Evolutionary conservation across 1,140 invertebrate genomes (phyloP).

Genomic region (Heliothis subflexa): DNA sequence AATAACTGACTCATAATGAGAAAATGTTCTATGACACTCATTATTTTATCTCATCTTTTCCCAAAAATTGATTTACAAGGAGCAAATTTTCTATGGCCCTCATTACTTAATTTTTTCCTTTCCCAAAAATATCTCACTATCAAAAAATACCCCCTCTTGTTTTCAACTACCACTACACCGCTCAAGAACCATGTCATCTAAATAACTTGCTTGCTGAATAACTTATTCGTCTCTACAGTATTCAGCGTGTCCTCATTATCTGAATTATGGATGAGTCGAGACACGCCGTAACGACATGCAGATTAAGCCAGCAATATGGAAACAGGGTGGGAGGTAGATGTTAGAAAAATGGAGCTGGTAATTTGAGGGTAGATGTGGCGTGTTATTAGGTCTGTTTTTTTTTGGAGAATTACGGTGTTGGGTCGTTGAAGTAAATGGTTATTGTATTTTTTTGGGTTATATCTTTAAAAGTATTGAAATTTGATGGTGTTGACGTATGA

Average conservation of each 20-base stretch:
- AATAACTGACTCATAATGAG: no score
- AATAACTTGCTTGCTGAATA: conserved; percentile 46
- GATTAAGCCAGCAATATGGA: conserved; percentile 70
- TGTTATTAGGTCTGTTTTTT: neutral
- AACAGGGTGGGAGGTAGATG: conserved; percentile 2
- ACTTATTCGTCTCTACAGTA: conserved; percentile 52
- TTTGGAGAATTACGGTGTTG: neutral
- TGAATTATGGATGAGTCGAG: conserved; percentile 81
- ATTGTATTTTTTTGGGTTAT: neutral
- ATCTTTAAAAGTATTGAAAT: neutral
- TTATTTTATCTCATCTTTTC: no score
- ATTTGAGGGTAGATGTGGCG: conserved; percentile 34
- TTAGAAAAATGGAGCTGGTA: conserved; percentile 53
- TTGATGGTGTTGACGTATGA: no score
- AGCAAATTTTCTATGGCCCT: no score
- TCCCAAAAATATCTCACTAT: no score
- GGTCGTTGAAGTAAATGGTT: neutral
- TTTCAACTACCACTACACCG: no score
- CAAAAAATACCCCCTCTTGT: no score
- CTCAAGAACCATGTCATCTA: neutral
- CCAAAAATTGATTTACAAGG: no score
- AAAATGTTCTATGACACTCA: no score
- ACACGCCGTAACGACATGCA: conserved; percentile 75
- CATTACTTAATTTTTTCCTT: no score
- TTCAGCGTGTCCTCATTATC: conserved; percentile 70